Percentiles rank a stretch among this genome's conserved stretches.
Evolutionary conservation across 1,140 invertebrate genomes (phyloP).

Genomic region (Chymomyza costata): DNA sequence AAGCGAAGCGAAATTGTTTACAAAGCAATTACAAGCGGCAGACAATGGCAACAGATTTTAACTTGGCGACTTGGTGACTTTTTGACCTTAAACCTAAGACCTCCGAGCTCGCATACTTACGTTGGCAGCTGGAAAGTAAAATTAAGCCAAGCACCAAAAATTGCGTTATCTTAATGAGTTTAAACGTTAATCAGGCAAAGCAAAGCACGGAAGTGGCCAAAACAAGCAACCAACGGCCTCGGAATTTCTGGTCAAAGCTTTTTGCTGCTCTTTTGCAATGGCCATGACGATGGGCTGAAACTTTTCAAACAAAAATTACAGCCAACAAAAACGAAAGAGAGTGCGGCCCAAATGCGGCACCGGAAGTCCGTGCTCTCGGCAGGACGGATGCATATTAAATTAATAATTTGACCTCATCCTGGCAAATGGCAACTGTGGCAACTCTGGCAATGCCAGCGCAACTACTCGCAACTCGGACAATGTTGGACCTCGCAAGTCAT

Average conservation of each 20-base stretch:
- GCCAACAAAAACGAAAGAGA: constrained; percentile 20
- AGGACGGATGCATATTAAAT: constrained; percentile 69
- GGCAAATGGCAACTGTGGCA: constrained; percentile 11
- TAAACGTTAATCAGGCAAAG: constrained; percentile 67
- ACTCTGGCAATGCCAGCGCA: too few relatives aligned
- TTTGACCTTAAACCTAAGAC: constrained; percentile 26
- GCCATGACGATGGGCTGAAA: constrained; percentile 19
- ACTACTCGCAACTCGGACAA: constrained; percentile 10
- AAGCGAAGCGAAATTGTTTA: constrained; percentile 64
- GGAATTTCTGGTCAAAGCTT: constrained; percentile 56
- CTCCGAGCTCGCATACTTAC: constrained; percentile 19
- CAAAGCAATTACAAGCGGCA: constrained; percentile 57
- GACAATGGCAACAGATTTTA: constrained; percentile 48
- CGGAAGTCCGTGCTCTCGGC: constrained; percentile 55
- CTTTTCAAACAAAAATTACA: constrained; percentile 42
- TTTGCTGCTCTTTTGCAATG: constrained; percentile 43
- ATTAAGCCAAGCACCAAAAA: constrained; percentile 60
- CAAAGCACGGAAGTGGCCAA: constrained; percentile 4
- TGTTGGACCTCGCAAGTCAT: constrained; percentile 1
- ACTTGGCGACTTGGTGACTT: constrained; percentile 55
- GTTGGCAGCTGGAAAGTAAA: constrained; percentile 48
- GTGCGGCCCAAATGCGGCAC: constrained; percentile 25
- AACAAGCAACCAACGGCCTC: constrained; percentile 15
- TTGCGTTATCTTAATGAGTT: constrained; percentile 73
- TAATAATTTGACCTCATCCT: constrained; percentile 70